Conservation (phyloP, 2,797 vertebrate genomes). For the Furcifer pardalis region DNA sequence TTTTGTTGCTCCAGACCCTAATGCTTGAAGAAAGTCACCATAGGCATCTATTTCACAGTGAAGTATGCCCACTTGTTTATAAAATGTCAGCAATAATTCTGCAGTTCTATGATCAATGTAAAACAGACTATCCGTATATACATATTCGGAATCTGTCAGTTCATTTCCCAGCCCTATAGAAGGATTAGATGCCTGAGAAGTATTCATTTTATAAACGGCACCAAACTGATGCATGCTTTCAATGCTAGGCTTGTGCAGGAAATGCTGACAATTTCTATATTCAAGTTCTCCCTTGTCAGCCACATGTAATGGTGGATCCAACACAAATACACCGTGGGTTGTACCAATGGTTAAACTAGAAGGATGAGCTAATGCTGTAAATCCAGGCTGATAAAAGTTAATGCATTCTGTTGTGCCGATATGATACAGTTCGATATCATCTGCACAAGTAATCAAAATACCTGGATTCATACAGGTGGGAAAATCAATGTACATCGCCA, state of each 20-base stretch:
- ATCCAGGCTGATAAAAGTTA: conserved; percentile 85
- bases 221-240: conserved; percentile 78
- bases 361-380: conserved; percentile 93
- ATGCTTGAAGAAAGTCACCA: conserved; percentile 93
- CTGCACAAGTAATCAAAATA: conserved; percentile 87
- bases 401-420: conserved; percentile 65
- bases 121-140: conserved; percentile 96
- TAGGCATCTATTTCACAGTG: conserved; percentile 94
- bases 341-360: conserved; percentile 85
- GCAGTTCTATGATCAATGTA: conserved; percentile 83
- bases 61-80: conserved; percentile 78
- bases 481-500: conserved; percentile 94
- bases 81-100: conserved; percentile 77
- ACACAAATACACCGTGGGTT: conserved; percentile 92
- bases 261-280: conserved; percentile 77
- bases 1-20: conserved; percentile 83
- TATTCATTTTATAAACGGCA: conserved; percentile 74
- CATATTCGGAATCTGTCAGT: conserved; percentile 69
- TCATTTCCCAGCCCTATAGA: background rate
- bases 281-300: conserved; percentile 73
- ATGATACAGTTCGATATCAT: conserved; percentile 94
- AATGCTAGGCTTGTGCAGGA: conserved; percentile 92
- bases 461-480: conserved; percentile 89
- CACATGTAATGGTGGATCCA: conserved; percentile 69
- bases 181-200: background rate